phyloP scores from a whole-genome alignment of 2,113 vertebrate genomes.

The Cottus gobio region DNA sequence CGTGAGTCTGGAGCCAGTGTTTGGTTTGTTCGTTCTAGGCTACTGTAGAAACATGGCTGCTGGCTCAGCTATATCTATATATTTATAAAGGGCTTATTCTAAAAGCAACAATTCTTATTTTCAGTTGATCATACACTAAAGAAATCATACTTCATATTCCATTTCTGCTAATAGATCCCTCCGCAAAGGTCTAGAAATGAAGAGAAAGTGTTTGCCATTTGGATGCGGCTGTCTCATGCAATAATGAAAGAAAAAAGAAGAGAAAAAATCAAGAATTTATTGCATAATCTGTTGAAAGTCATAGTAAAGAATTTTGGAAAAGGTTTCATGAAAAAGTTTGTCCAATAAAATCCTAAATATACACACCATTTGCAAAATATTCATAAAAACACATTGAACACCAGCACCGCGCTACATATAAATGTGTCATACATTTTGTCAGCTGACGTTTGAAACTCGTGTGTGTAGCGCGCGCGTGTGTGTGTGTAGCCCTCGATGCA shows the following conservation, averaged over 20 bases:
- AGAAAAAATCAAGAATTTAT: too few relatives aligned
- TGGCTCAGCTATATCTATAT: neutral
- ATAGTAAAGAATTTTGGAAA: too few relatives aligned
- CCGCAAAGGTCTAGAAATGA: neutral
- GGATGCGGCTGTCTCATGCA: neutral
- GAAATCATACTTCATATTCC: neutral
- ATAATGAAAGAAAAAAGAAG: too few relatives aligned
- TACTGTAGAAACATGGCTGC: neutral
- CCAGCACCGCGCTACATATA: neutral
- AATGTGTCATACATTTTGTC: neutral
- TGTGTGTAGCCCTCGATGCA: neutral
- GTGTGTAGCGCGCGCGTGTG: too few relatives aligned
- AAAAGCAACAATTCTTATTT: neutral
- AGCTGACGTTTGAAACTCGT: slow-evolving; percentile 15
- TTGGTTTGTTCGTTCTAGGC: too few relatives aligned
- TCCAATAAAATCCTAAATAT: too few relatives aligned
- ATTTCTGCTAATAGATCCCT: too few relatives aligned
- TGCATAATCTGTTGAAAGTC: too few relatives aligned
- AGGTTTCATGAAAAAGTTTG: too few relatives aligned
- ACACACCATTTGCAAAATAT: neutral
- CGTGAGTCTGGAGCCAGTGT: too few relatives aligned
- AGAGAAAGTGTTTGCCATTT: neutral
- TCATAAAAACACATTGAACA: neutral
- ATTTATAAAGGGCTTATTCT: neutral
- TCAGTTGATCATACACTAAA: neutral